Conservation (phyloP, 1,140 invertebrate genomes). For the Trissolcus basalis region DNA sequence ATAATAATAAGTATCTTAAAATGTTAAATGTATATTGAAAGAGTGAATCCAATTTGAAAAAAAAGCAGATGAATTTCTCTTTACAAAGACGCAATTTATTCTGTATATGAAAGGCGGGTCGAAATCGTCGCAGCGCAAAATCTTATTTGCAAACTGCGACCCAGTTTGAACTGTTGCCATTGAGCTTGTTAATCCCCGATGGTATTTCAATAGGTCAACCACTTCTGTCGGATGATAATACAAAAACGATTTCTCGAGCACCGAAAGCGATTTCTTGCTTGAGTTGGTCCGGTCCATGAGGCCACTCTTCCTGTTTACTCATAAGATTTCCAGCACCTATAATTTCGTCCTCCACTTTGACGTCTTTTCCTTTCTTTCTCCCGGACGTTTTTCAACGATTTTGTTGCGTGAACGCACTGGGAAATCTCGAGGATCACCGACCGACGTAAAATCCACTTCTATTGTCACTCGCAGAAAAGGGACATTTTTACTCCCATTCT, state of each 20-base stretch:
- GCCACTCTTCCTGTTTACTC: slow-evolving; percentile 65
- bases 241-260: slow-evolving; percentile 52
- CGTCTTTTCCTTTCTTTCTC: slow-evolving; percentile 27
- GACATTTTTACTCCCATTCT: slow-evolving; percentile 54
- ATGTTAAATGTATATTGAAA: too few species aligned
- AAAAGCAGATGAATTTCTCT: not conserved
- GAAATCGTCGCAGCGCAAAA: slow-evolving; percentile 50
- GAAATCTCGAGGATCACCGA: slow-evolving; percentile 33
- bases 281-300: slow-evolving; percentile 57
- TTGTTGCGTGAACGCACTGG: slow-evolving; percentile 57
- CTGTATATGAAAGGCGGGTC: slow-evolving; percentile 13
- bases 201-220: slow-evolving; percentile 63
- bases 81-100: not conserved
- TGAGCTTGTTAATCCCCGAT: slow-evolving; percentile 55
- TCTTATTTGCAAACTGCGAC: slow-evolving; percentile 67
- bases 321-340: slow-evolving; percentile 68
- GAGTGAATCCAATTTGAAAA: not conserved
- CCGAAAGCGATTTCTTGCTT: slow-evolving; percentile 66
- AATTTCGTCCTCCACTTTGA: slow-evolving; percentile 55
- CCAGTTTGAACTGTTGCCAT: slow-evolving; percentile 56
- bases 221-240: slow-evolving; percentile 61
- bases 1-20: too few species aligned
- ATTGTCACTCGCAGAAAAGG: slow-evolving; percentile 40
- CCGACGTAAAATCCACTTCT: slow-evolving; percentile 43
- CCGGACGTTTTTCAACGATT: slow-evolving; percentile 43